Evolutionary conservation across 2,888 invertebrate species (phyloP), one percentile per base, ranked within the genome.

Genomic region (Sarcophaga caerulescens): DNA sequence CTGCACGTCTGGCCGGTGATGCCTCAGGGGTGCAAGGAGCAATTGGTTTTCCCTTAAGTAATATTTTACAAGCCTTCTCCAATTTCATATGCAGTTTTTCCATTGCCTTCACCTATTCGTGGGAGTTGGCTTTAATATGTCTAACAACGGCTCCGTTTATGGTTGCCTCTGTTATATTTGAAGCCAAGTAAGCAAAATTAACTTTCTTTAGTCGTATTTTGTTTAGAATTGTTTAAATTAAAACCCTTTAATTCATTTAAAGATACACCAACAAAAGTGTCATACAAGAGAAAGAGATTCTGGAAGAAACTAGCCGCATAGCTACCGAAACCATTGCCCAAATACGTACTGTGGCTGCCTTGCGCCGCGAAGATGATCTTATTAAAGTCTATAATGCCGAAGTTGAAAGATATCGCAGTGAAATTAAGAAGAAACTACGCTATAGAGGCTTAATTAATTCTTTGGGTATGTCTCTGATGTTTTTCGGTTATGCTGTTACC

Each of bases 261-360:
- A 93, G 94, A 45, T 94, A 96, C 85, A 94, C 96, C 92, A 94
- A 95, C 4, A 94, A 94, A 0, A 95, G 95, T 10, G 94, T 95
- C 25, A 91, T 94, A 4, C 92, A 94, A 0, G 96, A 96, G 88
- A 94, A 96, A 79, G 93, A 94, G 85, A 95, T 96, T 0, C 94
- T 96, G 19, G 95, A 96, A 89, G 94, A 94, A 63, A 96, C 96
- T 0, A 95, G 95, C 10, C 95, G 96, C 68, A 95, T 96, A 23
- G 96, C 96, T 0, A 95, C 96, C 0, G 96, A 97, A 89, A 96
- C 96, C 0, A 96, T 97, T 63, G 94, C 94, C 2, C 96, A 96
- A 89, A 96, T 97, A 17, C 94, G 96, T 66, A 96, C 96, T 0
- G 95, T 96, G 6, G 95, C 95, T 0, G 95, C 96, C 65, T 94